These are phyloP conservation scores for Drosophila bipectinata DNA, from an alignment of 1,140 invertebrate species.

Conservation along the genomic window DNA sequence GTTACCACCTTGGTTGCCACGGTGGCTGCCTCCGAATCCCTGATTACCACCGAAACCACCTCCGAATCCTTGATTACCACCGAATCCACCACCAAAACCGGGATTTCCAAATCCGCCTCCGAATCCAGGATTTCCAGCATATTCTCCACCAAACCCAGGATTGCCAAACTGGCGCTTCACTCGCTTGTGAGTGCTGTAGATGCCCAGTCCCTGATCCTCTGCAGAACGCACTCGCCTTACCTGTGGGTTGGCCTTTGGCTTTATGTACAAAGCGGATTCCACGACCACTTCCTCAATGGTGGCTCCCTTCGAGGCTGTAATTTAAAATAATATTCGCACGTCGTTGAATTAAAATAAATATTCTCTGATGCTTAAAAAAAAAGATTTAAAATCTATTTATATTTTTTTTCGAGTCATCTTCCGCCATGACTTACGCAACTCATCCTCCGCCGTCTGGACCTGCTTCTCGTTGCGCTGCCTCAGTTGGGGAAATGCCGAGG, in stretches of 20 bases:
- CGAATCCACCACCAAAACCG: constrained; percentile 21
- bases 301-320: constrained; percentile 62
- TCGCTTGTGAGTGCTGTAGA: constrained; percentile 62
- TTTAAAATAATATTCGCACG: not conserved
- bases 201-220: constrained; percentile 15
- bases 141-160: constrained; percentile 15
- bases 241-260: constrained; percentile 64
- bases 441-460: constrained; percentile 58
- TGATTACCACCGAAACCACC: constrained; percentile 20
- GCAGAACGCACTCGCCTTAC: constrained; percentile 64
- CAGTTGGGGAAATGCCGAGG: constrained; percentile 59
- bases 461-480: constrained; percentile 72
- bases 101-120: constrained; percentile 13
- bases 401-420: not conserved
- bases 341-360: too few species aligned
- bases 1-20: constrained; percentile 9
- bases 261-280: constrained; percentile 81
- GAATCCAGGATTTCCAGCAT: constrained; percentile 30
- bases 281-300: constrained; percentile 83
- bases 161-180: constrained; percentile 58
- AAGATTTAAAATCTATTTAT: not conserved
- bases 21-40: constrained; percentile 26
- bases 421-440: constrained; percentile 56
- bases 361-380: too few species aligned
- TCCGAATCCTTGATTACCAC: constrained; percentile 11